Conservation (phyloP, 2,797 vertebrate genomes). For the Coregonus suidteri region DNA sequence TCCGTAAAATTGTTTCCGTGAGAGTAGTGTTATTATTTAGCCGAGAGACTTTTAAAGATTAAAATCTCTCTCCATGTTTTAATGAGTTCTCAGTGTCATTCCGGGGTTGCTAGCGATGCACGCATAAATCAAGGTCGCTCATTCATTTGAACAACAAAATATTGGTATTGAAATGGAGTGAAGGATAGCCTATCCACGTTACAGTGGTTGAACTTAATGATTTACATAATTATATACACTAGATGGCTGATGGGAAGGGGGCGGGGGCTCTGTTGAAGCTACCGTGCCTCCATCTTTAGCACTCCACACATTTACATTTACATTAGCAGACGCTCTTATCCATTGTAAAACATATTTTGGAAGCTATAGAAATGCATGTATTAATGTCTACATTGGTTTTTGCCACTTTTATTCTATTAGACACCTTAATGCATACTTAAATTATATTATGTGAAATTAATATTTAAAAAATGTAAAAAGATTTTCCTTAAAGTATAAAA, state of each 20-base stretch:
- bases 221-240: no score
- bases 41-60: constrained; percentile 44
- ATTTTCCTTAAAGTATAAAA: no score
- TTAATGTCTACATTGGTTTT: no score
- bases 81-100: constrained; percentile 62
- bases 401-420: no score
- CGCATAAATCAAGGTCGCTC: constrained; percentile 68
- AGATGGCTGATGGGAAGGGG: no score
- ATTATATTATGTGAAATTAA: background rate
- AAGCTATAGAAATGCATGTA: no score
- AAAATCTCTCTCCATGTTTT: constrained; percentile 38
- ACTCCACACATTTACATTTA: no score
- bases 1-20: background rate
- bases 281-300: no score
- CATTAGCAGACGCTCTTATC: no score
- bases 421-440: no score
- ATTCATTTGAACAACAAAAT: constrained; percentile 67
- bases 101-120: constrained; percentile 54
- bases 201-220: background rate
- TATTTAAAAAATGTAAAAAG: background rate
- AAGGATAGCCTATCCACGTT: constrained; percentile 8
- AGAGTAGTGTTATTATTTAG: background rate
- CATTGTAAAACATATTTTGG: no score
- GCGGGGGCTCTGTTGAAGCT: no score
- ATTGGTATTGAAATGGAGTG: constrained; percentile 46